A percentile compares a stretch with the other conserved stretches of the same genome.
These are phyloP conservation scores for Nothocercus julius DNA, from an alignment of 2,113 vertebrate species.

Conservation along the genomic window DNA sequence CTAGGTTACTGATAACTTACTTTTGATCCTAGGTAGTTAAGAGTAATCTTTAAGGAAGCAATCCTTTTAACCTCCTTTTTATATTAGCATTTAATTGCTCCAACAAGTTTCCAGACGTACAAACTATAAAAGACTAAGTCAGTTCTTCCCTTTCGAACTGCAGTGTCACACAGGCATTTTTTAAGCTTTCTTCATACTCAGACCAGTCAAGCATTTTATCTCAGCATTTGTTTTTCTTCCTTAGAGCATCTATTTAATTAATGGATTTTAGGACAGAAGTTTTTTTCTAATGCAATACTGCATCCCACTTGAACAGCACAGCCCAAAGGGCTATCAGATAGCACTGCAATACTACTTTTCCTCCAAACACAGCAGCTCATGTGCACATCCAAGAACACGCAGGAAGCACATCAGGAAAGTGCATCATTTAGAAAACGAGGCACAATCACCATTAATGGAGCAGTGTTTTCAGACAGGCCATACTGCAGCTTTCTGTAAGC, in stretches of 20 bases:
- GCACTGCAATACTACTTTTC: not conserved
- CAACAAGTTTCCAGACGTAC: slow-evolving; percentile 63
- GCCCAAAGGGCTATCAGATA: not conserved
- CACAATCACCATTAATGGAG: fast-evolving
- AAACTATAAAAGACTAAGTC: slow-evolving; percentile 58
- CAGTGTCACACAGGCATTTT: not conserved
- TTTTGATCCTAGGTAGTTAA: slow-evolving; percentile 65
- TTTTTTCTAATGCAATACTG: not conserved
- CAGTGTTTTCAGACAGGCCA: not conserved
- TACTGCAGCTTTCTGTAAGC: not conserved
- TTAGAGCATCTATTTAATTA: not conserved
- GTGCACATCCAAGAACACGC: fast-evolving
- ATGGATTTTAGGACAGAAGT: not conserved
- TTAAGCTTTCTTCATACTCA: not conserved
- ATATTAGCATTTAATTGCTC: slow-evolving; percentile 73
- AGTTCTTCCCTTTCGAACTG: slow-evolving; percentile 33
- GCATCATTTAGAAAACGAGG: fast-evolving
- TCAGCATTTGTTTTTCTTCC: not conserved
- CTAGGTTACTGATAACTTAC: slow-evolving; percentile 61
- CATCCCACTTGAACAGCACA: fast-evolving
- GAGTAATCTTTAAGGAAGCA: slow-evolving; percentile 68
- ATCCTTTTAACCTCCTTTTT: slow-evolving; percentile 55
- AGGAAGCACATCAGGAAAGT: not conserved
- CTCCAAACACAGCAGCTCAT: not conserved
- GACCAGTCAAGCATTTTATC: not conserved